A percentile compares a stretch with the other conserved stretches of the same genome.
phyloP scores from a whole-genome alignment of 2,113 vertebrate species.

The Ahaetulla prasina region DNA sequence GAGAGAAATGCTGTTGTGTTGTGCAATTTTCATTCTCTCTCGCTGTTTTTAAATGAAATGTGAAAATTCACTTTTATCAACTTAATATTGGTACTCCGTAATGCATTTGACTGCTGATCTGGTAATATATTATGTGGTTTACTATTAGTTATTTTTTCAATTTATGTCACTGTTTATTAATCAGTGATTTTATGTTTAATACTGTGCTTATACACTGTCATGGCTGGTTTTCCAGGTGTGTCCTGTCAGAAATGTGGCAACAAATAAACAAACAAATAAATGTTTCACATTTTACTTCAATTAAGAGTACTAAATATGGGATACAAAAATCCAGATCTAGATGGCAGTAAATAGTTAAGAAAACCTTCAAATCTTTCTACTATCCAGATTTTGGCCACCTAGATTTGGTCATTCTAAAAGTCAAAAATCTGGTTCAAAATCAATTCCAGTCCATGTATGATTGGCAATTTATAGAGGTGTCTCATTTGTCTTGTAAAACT shows the following conservation, averaged over 20 bases:
- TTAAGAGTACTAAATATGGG: neutral
- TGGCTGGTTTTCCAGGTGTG: neutral
- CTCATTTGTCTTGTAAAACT: neutral
- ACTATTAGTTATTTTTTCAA: neutral
- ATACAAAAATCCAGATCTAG: neutral
- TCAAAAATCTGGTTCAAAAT: neutral
- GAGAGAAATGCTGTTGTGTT: neutral
- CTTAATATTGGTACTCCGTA: neutral
- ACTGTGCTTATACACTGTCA: neutral
- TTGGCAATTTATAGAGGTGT: neutral
- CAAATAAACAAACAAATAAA: neutral
- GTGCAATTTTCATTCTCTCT: neutral
- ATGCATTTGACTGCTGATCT: neutral
- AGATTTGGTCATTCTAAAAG: neutral
- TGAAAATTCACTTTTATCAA: neutral
- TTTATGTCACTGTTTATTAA: neutral
- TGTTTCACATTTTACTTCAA: neutral
- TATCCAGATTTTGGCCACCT: neutral
- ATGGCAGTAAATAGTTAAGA: neutral
- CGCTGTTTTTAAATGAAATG: neutral
- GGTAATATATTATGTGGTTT: neutral
- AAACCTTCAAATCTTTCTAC: neutral
- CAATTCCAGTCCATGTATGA: neutral
- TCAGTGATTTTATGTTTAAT: neutral
- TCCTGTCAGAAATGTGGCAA: neutral